Base-by-base conservation (phyloP, 1,140 invertebrate species). In the Grapholita molesta region DNA sequence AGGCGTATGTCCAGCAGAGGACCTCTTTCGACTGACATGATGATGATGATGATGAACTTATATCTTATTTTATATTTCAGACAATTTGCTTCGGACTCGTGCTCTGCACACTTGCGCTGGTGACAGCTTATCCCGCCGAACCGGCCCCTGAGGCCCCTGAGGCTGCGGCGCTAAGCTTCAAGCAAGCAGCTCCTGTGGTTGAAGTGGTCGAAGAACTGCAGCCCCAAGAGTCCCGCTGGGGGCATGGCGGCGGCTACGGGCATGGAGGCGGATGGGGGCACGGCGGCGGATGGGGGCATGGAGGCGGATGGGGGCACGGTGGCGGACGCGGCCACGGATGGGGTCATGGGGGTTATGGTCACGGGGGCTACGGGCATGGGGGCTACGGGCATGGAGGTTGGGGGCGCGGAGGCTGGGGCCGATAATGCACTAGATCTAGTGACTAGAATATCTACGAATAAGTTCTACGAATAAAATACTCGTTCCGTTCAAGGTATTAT, bases 301-400 rank as follows among this genome's bases (percentile, higher is more conserved):
- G 23, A 5, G 33, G 33, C 33, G 33, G 33, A 35, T 35, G 33
- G 33, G 33, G 33, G 9, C 33, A 9, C 9, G 38, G 38, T 6
- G 28, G 28, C n/a, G 38, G 65, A 38, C 71, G 21, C 38, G 12
- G 18, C 67, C 64, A 1, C 66, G 38, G 38, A 15, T 48, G 55
- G 38, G 3, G 70, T 68, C 66, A 75, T 75, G 8, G 78, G 71
- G 48, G 76, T 7, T 53, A 64, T 76, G 18, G 73, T 28, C 64
- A 71, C 38, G 38, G 38, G 0, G 38, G 38, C n/a, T 3, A n/a
- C 33, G 8, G 42, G 28, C 28, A 30, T n/a, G 12, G 52, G 21
- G 53, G 21, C 9, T 23, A 28, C 24, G 21, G 38, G 9, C 33
- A 12, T 11, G 33, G 33, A 35, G n/a, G 38, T 8, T 38, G 35